Evolutionary conservation across 1,140 invertebrate species (phyloP).

Genomic region (Penaeus chinensis): DNA sequence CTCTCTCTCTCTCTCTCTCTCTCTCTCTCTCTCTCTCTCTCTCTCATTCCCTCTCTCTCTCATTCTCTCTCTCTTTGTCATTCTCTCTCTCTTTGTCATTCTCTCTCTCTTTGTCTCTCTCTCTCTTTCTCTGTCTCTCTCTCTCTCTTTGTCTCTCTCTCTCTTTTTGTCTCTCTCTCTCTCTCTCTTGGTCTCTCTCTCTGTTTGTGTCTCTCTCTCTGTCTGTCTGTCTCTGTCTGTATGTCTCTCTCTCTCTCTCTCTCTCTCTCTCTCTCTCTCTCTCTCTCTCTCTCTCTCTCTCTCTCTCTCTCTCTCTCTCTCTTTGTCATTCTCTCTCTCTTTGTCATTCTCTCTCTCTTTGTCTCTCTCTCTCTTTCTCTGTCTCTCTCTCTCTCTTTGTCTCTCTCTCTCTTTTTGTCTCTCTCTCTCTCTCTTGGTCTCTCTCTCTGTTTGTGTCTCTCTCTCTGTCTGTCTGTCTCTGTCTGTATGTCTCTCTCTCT

Average conservation of each 20-base stretch:
- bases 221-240: neutral
- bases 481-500: neutral
- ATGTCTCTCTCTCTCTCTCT: no score
- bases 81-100: neutral
- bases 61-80: no score
- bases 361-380: neutral
- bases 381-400: neutral
- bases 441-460: no score
- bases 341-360: neutral
- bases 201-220: constrained; percentile 3
- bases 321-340: constrained; percentile 7
- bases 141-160: no score
- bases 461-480: no score
- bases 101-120: constrained; percentile 5
- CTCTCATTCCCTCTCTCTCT: constrained; percentile 6
- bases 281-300: neutral
- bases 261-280: no score
- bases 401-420: no score
- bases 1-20: no score
- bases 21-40: neutral
- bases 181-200: neutral
- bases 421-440: no score
- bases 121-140: neutral
- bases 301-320: neutral
- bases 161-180: no score